Conservation (phyloP, 2,888 invertebrate genomes). For the Pycnomerus fuliginosus region DNA sequence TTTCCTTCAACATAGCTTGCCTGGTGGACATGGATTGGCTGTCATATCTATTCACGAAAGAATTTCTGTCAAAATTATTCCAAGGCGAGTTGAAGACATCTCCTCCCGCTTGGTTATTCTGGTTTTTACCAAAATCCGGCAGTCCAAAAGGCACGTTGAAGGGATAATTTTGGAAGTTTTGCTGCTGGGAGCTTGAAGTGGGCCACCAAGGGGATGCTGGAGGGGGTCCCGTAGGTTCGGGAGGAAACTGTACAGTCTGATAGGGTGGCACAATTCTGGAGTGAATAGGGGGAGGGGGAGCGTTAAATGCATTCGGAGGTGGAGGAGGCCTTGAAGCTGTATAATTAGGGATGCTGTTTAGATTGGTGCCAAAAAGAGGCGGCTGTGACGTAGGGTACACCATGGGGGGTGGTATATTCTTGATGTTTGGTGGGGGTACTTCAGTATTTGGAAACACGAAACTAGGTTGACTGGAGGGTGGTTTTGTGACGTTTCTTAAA, state of each 20-base stretch:
- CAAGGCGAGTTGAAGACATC: constrained; percentile 41
- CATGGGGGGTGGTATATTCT: constrained; percentile 7
- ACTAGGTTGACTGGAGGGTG: constrained; percentile 22
- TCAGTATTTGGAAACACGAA: constrained; percentile 30
- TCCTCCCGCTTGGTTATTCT: constrained; percentile 24
- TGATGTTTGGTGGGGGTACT: constrained; percentile 8
- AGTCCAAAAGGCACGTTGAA: constrained; percentile 10
- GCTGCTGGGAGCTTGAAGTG: constrained; percentile 1
- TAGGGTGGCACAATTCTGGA: neutral
- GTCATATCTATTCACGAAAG: constrained; percentile 5
- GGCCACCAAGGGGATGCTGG: constrained; percentile 17
- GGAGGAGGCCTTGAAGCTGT: too few species aligned
- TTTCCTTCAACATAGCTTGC: constrained; percentile 51
- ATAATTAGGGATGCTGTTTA: too few species aligned
- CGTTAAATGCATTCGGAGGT: too few species aligned
- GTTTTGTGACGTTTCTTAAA: constrained; percentile 38
- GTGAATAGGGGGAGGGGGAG: too few species aligned
- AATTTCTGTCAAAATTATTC: constrained; percentile 25
- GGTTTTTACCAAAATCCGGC: constrained; percentile 11
- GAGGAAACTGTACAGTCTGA: neutral
- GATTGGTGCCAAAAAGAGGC: too few species aligned
- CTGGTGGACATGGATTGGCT: constrained; percentile 43
- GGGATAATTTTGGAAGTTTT: constrained; percentile 10
- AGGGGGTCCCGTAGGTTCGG: constrained; percentile 3
- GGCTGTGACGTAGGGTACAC: neutral